Conservation (phyloP, 2,113 vertebrate genomes). For the Myotis yumanensis region DNA sequence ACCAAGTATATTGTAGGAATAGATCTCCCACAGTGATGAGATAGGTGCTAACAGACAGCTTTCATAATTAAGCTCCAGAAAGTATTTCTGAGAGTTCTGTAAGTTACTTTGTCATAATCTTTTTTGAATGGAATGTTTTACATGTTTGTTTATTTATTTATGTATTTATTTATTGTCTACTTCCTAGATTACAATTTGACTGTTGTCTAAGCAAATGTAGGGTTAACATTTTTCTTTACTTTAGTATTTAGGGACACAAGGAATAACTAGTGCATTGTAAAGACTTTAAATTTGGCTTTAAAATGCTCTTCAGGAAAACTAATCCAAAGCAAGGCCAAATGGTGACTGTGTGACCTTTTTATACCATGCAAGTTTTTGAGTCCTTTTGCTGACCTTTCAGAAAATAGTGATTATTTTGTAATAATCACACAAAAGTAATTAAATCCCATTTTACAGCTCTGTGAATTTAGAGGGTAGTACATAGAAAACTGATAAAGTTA, state of each 20-base stretch:
- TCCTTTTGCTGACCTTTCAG: neutral
- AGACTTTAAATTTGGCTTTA: slow-evolving; percentile 38
- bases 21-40: neutral
- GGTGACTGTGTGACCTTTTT: slow-evolving; percentile 1
- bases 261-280: neutral
- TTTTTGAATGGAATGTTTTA: slow-evolving; percentile 36
- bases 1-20: neutral
- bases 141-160: slow-evolving; percentile 23
- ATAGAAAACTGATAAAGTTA: neutral
- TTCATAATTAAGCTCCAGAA: slow-evolving; percentile 14
- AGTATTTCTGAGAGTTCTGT: neutral
- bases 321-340: slow-evolving; percentile 42
- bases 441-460: neutral
- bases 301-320: slow-evolving; percentile 34
- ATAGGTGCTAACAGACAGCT: neutral
- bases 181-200: slow-evolving; percentile 20
- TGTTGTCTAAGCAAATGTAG: neutral
- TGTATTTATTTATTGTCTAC: neutral
- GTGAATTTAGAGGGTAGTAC: neutral
- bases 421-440: neutral
- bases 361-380: neutral
- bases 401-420: slow-evolving; percentile 1
- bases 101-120: neutral
- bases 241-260: neutral
- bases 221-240: slow-evolving; percentile 5